These are phyloP conservation scores for Microcebus griseorufus DNA, from an alignment of 2,113 vertebrate species.

Conservation along the genomic window DNA sequence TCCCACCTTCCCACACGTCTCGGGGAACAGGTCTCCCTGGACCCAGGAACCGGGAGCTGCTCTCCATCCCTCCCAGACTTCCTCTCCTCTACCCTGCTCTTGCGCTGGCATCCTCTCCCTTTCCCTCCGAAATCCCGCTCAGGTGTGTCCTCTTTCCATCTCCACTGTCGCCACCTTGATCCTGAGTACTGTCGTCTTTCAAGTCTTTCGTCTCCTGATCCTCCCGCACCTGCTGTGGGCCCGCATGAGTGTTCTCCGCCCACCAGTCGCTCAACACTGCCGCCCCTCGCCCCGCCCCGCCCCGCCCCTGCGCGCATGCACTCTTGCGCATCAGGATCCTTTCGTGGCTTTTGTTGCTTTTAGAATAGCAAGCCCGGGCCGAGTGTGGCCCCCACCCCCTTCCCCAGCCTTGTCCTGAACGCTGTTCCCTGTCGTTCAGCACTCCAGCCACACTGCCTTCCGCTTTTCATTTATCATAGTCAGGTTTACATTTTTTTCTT, in stretches of 20 bases:
- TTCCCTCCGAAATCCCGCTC: not conserved
- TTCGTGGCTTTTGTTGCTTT: not conserved
- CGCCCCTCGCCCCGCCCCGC: too few relatives aligned
- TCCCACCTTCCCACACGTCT: accelerated
- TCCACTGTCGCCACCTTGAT: not conserved
- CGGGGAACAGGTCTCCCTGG: not conserved
- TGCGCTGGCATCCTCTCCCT: not conserved
- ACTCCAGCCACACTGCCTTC: not conserved
- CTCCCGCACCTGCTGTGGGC: not conserved
- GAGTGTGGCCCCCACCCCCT: accelerated
- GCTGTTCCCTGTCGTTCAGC: not conserved
- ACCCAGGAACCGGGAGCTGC: not conserved
- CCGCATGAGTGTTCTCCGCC: not conserved
- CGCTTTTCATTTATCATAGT: not conserved
- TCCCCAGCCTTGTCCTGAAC: not conserved
- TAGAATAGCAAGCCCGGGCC: not conserved
- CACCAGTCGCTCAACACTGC: not conserved
- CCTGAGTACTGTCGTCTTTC: not conserved
- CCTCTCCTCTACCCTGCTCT: not conserved
- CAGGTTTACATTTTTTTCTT: not conserved
- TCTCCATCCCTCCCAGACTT: not conserved
- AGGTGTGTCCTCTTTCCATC: not conserved
- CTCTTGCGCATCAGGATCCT: accelerated
- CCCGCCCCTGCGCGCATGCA: accelerated
- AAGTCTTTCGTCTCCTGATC: not conserved